Conservation (phyloP, 2,888 invertebrate species). For the Oscheius sp. region DNA sequence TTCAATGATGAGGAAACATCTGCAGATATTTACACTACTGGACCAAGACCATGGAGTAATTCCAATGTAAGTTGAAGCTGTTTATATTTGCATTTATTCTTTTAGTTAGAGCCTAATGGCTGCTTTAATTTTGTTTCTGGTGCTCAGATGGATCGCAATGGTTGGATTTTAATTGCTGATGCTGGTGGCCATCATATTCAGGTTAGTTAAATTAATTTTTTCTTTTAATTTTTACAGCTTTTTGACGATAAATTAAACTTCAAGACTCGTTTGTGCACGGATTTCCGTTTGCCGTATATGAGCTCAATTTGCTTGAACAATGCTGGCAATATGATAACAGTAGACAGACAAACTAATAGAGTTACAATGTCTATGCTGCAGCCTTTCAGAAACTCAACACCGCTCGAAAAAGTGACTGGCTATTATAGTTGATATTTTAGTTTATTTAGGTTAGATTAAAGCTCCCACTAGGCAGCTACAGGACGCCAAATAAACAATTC, state of each 20-base stretch:
- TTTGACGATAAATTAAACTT: constrained; percentile 30
- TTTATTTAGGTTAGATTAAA: not conserved
- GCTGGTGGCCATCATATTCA: constrained; percentile 30
- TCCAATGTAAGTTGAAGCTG: not conserved
- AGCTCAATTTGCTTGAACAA: constrained; percentile 39
- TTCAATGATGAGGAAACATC: not conserved
- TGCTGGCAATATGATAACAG: constrained; percentile 31
- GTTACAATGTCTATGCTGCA: not conserved
- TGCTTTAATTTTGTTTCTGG: constrained; percentile 41
- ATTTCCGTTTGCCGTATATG: constrained; percentile 40
- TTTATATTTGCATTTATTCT: not conserved
- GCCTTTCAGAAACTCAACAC: not conserved
- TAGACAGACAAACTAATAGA: constrained; percentile 1
- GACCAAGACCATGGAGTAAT: constrained; percentile 5
- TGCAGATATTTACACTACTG: not conserved
- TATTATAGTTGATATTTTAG: not conserved
- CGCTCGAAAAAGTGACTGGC: not conserved
- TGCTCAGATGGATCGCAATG: constrained; percentile 38
- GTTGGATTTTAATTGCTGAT: constrained; percentile 40
- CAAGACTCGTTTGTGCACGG: constrained; percentile 26
- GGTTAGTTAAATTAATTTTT: not conserved
- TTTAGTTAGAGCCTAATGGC: constrained; percentile 22
- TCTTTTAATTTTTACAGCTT: constrained; percentile 18
- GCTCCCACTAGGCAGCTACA: not conserved
- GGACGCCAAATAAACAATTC: too few species aligned